Base-by-base conservation (phyloP, 2,888 invertebrate genomes). In the Mythimna lalbum region DNA sequence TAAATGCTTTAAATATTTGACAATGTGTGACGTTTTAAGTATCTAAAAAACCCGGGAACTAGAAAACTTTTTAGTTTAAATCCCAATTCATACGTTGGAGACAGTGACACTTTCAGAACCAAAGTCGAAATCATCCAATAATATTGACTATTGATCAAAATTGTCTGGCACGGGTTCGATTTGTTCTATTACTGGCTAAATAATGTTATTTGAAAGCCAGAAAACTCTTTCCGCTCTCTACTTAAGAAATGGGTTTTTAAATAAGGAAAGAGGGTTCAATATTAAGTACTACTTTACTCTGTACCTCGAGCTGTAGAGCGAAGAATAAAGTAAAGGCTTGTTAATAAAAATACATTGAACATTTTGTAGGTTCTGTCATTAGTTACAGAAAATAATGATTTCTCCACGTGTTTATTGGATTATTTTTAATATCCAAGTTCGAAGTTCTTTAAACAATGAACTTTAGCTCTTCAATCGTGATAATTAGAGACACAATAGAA, bases 241-340 rank as follows among this genome's bases (percentile, higher is more conserved):
- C 47, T 61, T 53, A 47, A 62, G 61, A 53, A 53, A 70, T 61
- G 14, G 27, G 21, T 47, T 70, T 61, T 57, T 21, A 27, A 71
- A 70, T 61, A 70, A 72, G 19, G 17, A 55, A 55, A 14, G 61
- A 62, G 53, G 43, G 10, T 71, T 71, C 53, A 31, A 72, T 47
- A 69, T 52, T 52, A 43, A 69, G 47, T 72, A 53, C 2, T 27
- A 61, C 72, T 21, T 71, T 52, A 53, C 27, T 23, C 36, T 61
- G 36, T 36, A 33, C 52, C 23, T 33, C 60, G n/a, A 71, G 33
- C 17, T 27, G 2, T 36, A 47, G 4, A 12, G 14, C 6, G n/a
- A 36, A 55, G 27, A 27, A 17, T 43, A 19, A 27, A 53, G 10
- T 21, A 47, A 47, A 61, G 17, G n/a, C 47, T 23, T 33, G 1